Conservation (phyloP, 1,140 invertebrate species). For the Drosophila miranda region DNA sequence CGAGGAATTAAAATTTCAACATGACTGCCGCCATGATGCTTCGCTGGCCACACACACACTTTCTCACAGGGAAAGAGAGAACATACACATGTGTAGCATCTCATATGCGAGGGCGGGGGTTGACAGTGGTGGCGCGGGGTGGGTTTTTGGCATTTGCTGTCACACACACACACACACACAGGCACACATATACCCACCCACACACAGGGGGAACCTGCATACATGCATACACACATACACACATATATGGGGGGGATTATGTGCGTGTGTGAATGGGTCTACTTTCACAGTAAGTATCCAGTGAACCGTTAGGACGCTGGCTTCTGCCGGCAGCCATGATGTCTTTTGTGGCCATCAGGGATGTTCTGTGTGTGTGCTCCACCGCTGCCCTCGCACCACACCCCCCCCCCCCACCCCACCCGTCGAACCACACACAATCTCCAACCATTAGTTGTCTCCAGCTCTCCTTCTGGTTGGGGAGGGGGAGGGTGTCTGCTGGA, state of each 20-base stretch:
- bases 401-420: too few relatives aligned
- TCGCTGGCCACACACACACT: constrained; percentile 65
- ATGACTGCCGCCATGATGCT: constrained; percentile 76
- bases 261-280: constrained; percentile 66
- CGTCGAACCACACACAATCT: background rate
- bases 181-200: constrained; percentile 26
- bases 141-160: constrained; percentile 75
- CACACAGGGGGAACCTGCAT: constrained; percentile 13
- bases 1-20: constrained; percentile 80
- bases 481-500: constrained; percentile 1
- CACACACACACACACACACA: constrained; percentile 54
- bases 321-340: constrained; percentile 68
- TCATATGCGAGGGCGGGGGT: constrained; percentile 18
- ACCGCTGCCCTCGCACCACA: background rate
- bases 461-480: constrained; percentile 1
- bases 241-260: constrained; percentile 13
- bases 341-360: constrained; percentile 77
- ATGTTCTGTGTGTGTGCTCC: constrained; percentile 45
- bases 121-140: constrained; percentile 52
- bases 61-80: background rate
- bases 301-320: constrained; percentile 73
- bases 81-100: constrained; percentile 20
- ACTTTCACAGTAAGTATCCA: constrained; percentile 76
- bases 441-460: background rate
- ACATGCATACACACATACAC: constrained; percentile 23